phyloP scores from a whole-genome alignment of 2,113 vertebrate species.

The Blennius ocellaris region DNA sequence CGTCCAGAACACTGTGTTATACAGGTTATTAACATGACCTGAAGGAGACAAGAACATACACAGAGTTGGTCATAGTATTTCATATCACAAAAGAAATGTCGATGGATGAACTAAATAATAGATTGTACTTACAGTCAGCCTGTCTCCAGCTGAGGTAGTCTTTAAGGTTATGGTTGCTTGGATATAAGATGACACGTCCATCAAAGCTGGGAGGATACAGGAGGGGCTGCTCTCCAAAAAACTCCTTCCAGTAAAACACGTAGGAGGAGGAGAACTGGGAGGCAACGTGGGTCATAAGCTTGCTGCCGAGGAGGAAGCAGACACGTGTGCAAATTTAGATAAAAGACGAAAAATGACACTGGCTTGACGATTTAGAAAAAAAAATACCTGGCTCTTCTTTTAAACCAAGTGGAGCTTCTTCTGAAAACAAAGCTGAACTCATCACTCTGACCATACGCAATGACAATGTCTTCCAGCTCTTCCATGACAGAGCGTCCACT shows the following conservation, averaged over 20 bases:
- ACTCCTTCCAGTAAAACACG: conserved; percentile 97
- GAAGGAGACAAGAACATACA: conserved; percentile 28
- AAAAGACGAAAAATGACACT: neutral
- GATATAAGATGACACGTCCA: conserved; percentile 94
- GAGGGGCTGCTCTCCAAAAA: conserved; percentile 91
- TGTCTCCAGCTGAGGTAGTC: conserved; percentile 99
- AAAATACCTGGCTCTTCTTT: conserved; percentile 94
- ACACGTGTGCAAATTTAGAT: neutral
- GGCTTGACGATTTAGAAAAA: neutral
- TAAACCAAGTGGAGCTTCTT: conserved; percentile 92
- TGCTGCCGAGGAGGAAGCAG: conserved; percentile 81
- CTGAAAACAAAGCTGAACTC: conserved; percentile 99
- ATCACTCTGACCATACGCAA: conserved; percentile 97
- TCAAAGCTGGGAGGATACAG: conserved; percentile 95
- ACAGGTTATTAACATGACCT: conserved; percentile 98
- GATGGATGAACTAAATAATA: neutral
- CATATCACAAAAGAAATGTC: neutral
- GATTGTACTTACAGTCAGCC: conserved; percentile 91
- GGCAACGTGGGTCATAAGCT: conserved; percentile 96
- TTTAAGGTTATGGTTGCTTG: conserved; percentile 91
- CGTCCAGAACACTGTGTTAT: conserved; percentile 96
- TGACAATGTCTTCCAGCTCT: conserved; percentile 90
- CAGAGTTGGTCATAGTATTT: neutral
- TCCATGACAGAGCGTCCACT: conserved; percentile 94
- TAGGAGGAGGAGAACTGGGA: conserved; percentile 98